These are phyloP conservation scores for Microcaecilia unicolor DNA, from an alignment of 2,797 vertebrate genomes.

Conservation along the genomic window DNA sequence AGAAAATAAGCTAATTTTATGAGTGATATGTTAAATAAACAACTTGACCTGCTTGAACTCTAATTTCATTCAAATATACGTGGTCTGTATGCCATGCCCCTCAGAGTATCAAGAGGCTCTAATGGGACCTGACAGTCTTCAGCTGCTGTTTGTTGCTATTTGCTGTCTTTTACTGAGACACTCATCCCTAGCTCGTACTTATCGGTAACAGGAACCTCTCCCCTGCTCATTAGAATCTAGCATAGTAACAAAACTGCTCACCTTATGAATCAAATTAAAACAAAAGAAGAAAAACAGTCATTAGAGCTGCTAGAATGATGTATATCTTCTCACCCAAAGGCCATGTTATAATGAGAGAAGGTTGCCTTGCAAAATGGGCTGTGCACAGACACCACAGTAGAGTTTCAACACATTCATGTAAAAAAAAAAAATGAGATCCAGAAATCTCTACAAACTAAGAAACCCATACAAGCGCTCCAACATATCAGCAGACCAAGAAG, in stretches of 20 bases:
- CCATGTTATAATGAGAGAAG: conserved; percentile 43
- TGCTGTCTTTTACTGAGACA: not conserved
- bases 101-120: conserved; percentile 4
- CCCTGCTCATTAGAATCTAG: conserved; percentile 4
- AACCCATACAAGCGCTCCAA: too few species aligned
- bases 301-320: conserved; percentile 20
- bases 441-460: too few species aligned
- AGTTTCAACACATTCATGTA: too few species aligned
- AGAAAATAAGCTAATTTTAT: conserved; percentile 1
- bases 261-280: conserved; percentile 25
- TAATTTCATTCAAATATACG: not conserved
- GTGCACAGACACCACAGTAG: too few species aligned
- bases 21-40: conserved; percentile 6
- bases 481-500: too few species aligned
- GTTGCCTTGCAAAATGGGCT: too few species aligned
- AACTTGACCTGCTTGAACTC: conserved; percentile 18
- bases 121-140: conserved; percentile 20
- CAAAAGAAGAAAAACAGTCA: too few species aligned
- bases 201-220: conserved; percentile 3
- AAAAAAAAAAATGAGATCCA: too few species aligned
- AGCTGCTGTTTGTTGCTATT: conserved; percentile 5
- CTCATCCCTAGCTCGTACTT: not conserved
- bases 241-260: too few species aligned
- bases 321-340: conserved; percentile 37
- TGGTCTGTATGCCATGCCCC: conserved; percentile 16